These are phyloP conservation scores for Epicauta chinensis DNA, from an alignment of 1,140 invertebrate genomes.

Conservation along the genomic window DNA sequence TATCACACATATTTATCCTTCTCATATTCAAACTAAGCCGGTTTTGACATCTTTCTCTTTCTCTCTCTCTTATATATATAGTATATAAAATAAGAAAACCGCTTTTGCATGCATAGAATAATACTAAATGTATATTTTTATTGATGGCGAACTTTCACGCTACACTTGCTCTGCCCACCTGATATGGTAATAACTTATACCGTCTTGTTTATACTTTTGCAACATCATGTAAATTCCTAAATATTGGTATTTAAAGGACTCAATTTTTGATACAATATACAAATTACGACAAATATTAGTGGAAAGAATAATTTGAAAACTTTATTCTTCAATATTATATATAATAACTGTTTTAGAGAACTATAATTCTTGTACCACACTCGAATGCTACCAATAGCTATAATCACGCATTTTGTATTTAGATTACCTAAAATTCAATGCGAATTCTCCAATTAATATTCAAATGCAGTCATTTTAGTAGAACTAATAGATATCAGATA, in stretches of 20 bases:
- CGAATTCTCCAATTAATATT: conserved; percentile 15
- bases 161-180: conserved; percentile 12
- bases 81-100: conserved; percentile 18
- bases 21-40: neutral
- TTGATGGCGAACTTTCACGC: conserved; percentile 21
- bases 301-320: too few species aligned
- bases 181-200: conserved; percentile 16
- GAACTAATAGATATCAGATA: conserved; percentile 11
- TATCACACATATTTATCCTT: conserved; percentile 21
- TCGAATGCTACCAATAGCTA: neutral
- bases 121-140: conserved; percentile 18
- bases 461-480: conserved; percentile 14
- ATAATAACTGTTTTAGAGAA: conserved; percentile 11
- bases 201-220: conserved; percentile 15
- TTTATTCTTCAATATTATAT: neutral
- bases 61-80: too few species aligned
- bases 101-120: conserved; percentile 22
- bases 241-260: conserved; percentile 8
- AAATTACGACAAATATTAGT: too few species aligned
- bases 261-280: too few species aligned
- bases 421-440: conserved; percentile 6
- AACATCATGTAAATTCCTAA: conserved; percentile 13
- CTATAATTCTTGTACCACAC: conserved; percentile 7
- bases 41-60: conserved; percentile 17
- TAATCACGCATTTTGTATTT: conserved; percentile 11